A percentile compares a stretch with the other conserved stretches of the same genome.
phyloP scores from a whole-genome alignment of 2,888 invertebrate species.

The Diaphora mendica region DNA sequence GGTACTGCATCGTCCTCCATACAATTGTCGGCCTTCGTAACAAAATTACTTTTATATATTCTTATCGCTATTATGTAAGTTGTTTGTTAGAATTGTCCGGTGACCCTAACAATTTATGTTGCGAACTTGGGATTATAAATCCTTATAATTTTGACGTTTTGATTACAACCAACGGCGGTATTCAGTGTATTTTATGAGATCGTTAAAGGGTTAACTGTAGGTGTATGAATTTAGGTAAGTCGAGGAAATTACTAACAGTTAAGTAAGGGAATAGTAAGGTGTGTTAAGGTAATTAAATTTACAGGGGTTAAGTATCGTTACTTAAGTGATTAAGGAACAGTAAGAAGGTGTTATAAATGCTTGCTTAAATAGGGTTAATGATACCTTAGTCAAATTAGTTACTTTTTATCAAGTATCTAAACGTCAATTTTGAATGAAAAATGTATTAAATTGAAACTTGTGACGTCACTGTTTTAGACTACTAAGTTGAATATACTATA shows the following conservation, averaged over 20 bases:
- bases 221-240: conserved; percentile 7
- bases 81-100: conserved; percentile 29
- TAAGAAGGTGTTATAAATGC: background rate
- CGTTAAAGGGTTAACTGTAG: conserved; percentile 13
- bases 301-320: background rate
- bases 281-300: background rate
- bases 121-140: conserved; percentile 30
- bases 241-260: conserved; percentile 10
- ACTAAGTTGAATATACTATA: no score
- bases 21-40: conserved; percentile 5
- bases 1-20: background rate
- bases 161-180: conserved; percentile 18
- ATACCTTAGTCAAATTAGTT: no score
- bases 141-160: conserved; percentile 38
- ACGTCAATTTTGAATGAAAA: no score
- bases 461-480: no score
- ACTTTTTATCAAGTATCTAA: no score
- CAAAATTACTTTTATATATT: conserved; percentile 4
- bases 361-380: no score
- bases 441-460: no score
- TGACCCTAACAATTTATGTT: conserved; percentile 21
- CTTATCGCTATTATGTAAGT: conserved; percentile 23
- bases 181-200: conserved; percentile 12
- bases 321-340: background rate
- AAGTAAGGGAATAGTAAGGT: background rate